Base-by-base conservation (phyloP, 2,113 vertebrate genomes). In the Tyrannus savana region DNA sequence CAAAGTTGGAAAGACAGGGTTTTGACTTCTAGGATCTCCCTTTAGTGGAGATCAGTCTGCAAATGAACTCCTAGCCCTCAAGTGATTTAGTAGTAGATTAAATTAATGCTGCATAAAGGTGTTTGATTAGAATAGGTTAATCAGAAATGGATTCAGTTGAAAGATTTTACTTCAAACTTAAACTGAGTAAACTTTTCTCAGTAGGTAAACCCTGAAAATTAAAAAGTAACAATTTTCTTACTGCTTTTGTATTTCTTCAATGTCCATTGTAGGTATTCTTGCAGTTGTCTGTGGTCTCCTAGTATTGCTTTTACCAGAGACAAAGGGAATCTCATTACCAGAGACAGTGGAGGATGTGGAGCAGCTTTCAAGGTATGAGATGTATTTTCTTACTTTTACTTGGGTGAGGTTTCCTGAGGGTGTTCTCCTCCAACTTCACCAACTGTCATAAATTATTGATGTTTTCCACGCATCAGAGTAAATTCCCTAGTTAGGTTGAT, bases 321-420 rank as follows among this genome's bases (percentile, higher is more conserved):
- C 99, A 94, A 99, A 98, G 95, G 99, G 99, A 4, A 97, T 99
- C 5, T 96, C 98, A 31, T 98, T 99, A 93, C 99, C 99, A 8
- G 99, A 99, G 87, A 99, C 99, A 63, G 98, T 99, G 64, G 98
- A 99, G 1, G 99, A 99, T n/a, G 98, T 99, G 4, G 99, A 99
- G 69, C 97, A 98, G 42, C 98, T 99, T 37, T 95, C 97, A 82
- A 98, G 97, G 99, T 99, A 97, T 59, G 35, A 86, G 81, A 55
- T 19, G 4, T 28, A 28, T 90, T 71, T 86, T 73, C 52, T 86
- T 69, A 44, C 25, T 16, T 69, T 19, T 53, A 47, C 14, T 44
- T 31, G 24, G 16, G 16, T 71, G 41, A 78, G 25, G 7, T 91
- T 82, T 89, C 25, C 39, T 53, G 42, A 75, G 44, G 5, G 10